A percentile compares a stretch with the other conserved stretches of the same genome.
Conservation (phyloP, 1,140 invertebrate genomes). For the Fopius arisanus region DNA sequence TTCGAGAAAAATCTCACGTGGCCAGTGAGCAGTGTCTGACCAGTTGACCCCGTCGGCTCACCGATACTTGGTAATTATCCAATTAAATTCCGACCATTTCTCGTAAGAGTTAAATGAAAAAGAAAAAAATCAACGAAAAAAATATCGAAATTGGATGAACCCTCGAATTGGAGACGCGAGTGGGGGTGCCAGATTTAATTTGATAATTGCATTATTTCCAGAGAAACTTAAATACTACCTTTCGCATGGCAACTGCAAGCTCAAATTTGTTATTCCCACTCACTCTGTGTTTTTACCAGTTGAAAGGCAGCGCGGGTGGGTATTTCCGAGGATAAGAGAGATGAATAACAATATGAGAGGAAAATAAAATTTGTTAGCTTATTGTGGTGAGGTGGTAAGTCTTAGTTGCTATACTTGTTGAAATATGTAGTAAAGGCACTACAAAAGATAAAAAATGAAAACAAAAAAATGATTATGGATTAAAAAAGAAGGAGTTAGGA, state of each 20-base stretch:
- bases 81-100: slow-evolving; percentile 48
- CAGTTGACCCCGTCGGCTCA: slow-evolving; percentile 45
- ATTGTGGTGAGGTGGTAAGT: too few species aligned
- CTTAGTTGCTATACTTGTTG: too few species aligned
- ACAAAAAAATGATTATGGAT: neutral
- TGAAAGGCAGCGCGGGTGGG: neutral
- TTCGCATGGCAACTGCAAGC: slow-evolving; percentile 47
- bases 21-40: slow-evolving; percentile 46
- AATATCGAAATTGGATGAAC: neutral
- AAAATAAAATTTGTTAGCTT: too few species aligned
- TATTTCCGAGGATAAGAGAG: too few species aligned
- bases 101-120: neutral
- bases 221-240: slow-evolving; percentile 53
- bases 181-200: slow-evolving; percentile 55
- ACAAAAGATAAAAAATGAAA: neutral
- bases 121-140: neutral
- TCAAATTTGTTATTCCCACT: slow-evolving; percentile 24
- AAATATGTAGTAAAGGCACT: too few species aligned
- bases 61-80: slow-evolving; percentile 55
- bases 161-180: slow-evolving; percentile 21
- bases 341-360: too few species aligned
- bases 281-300: neutral
- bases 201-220: slow-evolving; percentile 57
- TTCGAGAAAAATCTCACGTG: slow-evolving; percentile 44
- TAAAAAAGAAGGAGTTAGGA: neutral